Evolutionary conservation across 2,797 vertebrate species (phyloP).

Genomic region (Labeo calbasu): DNA sequence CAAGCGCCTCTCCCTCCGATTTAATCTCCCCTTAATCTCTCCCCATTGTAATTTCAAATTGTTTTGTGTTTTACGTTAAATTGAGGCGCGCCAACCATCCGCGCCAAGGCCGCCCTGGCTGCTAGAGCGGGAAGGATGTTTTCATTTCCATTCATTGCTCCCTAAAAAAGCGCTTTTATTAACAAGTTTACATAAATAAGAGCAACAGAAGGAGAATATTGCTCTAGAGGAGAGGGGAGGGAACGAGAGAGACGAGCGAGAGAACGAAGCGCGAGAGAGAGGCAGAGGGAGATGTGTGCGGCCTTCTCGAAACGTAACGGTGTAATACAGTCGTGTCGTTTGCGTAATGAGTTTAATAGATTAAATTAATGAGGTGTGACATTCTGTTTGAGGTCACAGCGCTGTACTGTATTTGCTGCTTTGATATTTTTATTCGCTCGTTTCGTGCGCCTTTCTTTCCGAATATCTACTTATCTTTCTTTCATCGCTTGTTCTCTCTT

Average conservation of each 20-base stretch:
- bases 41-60: slow-evolving; percentile 83
- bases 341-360: slow-evolving; percentile 27
- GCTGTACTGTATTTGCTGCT: not conserved
- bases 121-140: slow-evolving; percentile 60
- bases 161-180: slow-evolving; percentile 63
- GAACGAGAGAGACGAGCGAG: slow-evolving; percentile 82
- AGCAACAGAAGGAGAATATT: slow-evolving; percentile 61
- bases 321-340: not conserved
- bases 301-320: not conserved
- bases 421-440: not conserved
- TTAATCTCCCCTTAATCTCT: slow-evolving; percentile 83
- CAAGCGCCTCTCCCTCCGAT: slow-evolving; percentile 67
- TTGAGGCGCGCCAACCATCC: slow-evolving; percentile 71
- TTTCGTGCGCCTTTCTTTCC: not conserved
- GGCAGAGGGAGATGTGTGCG: not conserved
- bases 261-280: slow-evolving; percentile 22
- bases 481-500: not conserved
- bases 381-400: slow-evolving; percentile 15
- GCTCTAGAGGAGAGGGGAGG: slow-evolving; percentile 70
- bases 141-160: slow-evolving; percentile 62
- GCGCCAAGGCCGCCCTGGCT: slow-evolving; percentile 57
- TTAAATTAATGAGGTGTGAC: slow-evolving; percentile 28
- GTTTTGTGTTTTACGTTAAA: slow-evolving; percentile 83
- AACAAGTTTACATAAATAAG: slow-evolving; percentile 65
- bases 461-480: not conserved